Percentiles rank a stretch among this genome's conserved stretches.
phyloP scores from a whole-genome alignment of 2,888 invertebrate genomes.

The Epirrita christyi region DNA sequence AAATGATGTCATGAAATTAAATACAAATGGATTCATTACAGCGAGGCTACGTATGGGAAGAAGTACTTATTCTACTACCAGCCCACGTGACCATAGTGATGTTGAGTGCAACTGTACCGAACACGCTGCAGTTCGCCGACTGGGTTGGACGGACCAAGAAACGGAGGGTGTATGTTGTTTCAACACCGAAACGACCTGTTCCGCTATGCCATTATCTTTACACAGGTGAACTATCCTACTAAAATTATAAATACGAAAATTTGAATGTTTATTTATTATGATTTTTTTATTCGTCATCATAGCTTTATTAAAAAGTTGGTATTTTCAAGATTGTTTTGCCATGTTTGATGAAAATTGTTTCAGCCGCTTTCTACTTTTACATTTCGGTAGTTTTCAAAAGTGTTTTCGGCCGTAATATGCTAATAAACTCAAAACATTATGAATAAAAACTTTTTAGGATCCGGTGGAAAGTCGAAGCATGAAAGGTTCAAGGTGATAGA shows the following conservation, averaged over 20 bases:
- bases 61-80: conserved; percentile 97
- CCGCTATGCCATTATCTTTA: conserved; percentile 98
- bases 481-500: conserved; percentile 93
- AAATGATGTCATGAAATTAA: background rate
- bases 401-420: too few relatives aligned
- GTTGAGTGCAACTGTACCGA: conserved; percentile 99
- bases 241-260: too few relatives aligned
- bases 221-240: conserved; percentile 81
- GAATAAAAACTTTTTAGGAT: conserved; percentile 59
- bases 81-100: conserved; percentile 98
- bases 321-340: too few relatives aligned
- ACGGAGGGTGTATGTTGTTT: conserved; percentile 96
- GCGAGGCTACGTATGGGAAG: conserved; percentile 99
- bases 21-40: conserved; percentile 49
- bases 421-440: too few relatives aligned
- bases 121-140: conserved; percentile 97
- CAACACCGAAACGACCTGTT: conserved; percentile 96
- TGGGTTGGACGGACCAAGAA: conserved; percentile 96
- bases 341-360: too few relatives aligned
- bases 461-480: conserved; percentile 90
- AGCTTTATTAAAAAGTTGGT: too few relatives aligned
- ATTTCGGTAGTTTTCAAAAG: too few relatives aligned
- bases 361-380: too few relatives aligned
- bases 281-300: too few relatives aligned
- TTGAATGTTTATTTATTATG: too few relatives aligned